Evolutionary conservation across 1,140 invertebrate species (phyloP), one percentile per base, ranked within the genome.

Genomic region (Pachypsylla venusta): DNA sequence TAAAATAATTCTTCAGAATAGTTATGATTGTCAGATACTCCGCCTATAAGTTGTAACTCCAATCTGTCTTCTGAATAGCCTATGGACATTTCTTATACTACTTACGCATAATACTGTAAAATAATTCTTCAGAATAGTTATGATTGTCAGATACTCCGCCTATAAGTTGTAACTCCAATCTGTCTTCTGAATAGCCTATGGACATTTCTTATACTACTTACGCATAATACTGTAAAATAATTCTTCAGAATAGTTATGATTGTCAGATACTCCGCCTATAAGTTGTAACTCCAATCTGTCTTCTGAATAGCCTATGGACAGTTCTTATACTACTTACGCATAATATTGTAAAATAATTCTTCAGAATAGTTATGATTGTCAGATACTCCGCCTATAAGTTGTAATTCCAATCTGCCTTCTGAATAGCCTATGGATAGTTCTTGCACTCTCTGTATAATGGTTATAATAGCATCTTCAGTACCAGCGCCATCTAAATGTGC

Each of bases 1-100:
- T n/a, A n/a, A 67, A 93, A 91, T 25, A 95, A 75, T 68, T 91
- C 84, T 69, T 93, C 89, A n/a, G 89, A 89, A 67, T 86, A 85
- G 60, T 81, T 77, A 63, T 81, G 77, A 25, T 60, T 59, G 74
- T 95, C 92, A 30, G 82, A 81, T 73, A 90, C 95, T 25, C 91
- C 92, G 25, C 93, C 93, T 62, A 93, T 80, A 35, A 97, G 71
- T 67, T 92, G 89, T 58, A 97, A 75, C 69, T 96, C 89, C 35
- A 94, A 75, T 60, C 89, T 79, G 57, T 89, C 89, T 68, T 88
- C 85, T 7, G 85, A 83, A 74, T 87, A 90, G 35, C 85, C 85
- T 39, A 87, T n/a, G n/a, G n/a, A n/a, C n/a, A n/a, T n/a, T n/a
- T n/a, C n/a, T n/a, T n/a, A n/a, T n/a, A n/a, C n/a, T n/a, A n/a